Conservation (phyloP, 2,888 invertebrate genomes). For the Brachynemurus nebulosus region DNA sequence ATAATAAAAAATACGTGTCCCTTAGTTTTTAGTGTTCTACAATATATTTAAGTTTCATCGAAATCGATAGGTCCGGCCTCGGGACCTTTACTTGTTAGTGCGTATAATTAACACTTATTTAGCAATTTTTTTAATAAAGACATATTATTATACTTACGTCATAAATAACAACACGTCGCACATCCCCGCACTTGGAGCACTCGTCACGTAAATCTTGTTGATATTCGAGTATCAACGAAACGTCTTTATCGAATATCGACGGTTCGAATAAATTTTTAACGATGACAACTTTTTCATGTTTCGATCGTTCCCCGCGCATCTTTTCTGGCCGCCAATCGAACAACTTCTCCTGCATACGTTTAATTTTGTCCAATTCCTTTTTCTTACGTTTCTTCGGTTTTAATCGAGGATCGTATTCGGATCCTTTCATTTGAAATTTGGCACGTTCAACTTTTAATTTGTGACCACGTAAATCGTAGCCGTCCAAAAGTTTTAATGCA, state of each 20-base stretch:
- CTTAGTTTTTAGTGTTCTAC: no score
- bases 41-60: no score
- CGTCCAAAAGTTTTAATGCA: conserved; percentile 85
- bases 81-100: no score
- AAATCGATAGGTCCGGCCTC: no score
- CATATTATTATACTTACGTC: conserved; percentile 56
- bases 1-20: no score
- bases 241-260: conserved; percentile 77
- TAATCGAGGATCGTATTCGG: conserved; percentile 71
- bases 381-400: conserved; percentile 85
- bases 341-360: conserved; percentile 83
- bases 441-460: conserved; percentile 83
- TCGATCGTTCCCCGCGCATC: conserved; percentile 68
- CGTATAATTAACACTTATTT: no score
- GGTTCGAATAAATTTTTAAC: conserved; percentile 88
- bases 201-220: conserved; percentile 83
- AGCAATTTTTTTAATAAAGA: no score
- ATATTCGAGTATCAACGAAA: conserved; percentile 76
- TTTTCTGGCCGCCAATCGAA: conserved; percentile 97
- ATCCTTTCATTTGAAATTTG: conserved; percentile 86
- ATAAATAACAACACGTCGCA: conserved; percentile 79
- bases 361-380: conserved; percentile 78
- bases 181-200: conserved; percentile 80
- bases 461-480: conserved; percentile 61
- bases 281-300: conserved; percentile 82